Evolutionary conservation across 2,113 vertebrate species (phyloP).

Genomic region (Barbus barbus): DNA sequence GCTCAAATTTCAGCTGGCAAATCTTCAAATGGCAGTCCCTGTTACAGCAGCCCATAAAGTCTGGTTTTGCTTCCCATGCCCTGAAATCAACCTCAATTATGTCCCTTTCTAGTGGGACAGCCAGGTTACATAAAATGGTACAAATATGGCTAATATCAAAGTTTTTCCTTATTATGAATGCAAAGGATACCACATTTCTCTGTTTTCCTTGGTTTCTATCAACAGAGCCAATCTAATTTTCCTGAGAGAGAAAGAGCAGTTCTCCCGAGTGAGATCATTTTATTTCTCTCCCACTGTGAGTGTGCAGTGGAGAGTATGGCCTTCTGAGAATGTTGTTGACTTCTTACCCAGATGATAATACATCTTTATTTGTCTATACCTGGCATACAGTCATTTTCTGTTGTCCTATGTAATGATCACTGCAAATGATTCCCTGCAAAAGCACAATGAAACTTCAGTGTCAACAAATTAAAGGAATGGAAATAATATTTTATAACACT

Average conservation of each 20-base stretch:
- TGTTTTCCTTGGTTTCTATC: constrained; percentile 22
- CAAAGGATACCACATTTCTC: background rate
- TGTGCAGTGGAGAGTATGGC: background rate
- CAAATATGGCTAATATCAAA: background rate
- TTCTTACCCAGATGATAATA: background rate
- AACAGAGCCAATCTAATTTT: background rate
- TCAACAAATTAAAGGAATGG: background rate
- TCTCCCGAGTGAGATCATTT: background rate
- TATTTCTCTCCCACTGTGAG: background rate
- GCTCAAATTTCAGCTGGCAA: background rate
- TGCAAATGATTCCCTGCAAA: background rate
- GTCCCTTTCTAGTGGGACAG: background rate
- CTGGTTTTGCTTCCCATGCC: background rate
- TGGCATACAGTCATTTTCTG: background rate
- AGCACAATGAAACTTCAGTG: background rate
- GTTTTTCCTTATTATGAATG: too few species aligned
- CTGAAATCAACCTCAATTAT: background rate
- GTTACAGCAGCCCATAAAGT: too few species aligned
- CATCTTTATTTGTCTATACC: background rate
- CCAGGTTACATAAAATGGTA: background rate
- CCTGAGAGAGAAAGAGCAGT: background rate
- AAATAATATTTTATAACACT: background rate
- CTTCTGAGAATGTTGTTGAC: background rate
- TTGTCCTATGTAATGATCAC: background rate
- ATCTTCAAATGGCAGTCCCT: background rate